A percentile compares a stretch with the other conserved stretches of the same genome.
These are phyloP conservation scores for Hydriomena furcata DNA, from an alignment of 2,888 invertebrate genomes.

Conservation along the genomic window DNA sequence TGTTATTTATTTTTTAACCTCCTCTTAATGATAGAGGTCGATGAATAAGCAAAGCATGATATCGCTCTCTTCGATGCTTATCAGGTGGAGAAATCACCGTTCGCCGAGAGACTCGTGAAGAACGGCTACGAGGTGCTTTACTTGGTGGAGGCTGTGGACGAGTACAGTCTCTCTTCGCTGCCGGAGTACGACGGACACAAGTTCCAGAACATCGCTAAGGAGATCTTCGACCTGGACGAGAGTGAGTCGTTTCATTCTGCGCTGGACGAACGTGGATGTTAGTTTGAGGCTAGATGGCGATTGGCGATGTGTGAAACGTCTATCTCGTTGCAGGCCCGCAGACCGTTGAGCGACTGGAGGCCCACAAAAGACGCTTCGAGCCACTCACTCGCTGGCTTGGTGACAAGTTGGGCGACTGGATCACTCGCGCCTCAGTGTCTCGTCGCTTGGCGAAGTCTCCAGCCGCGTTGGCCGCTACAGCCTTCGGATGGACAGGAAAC, in stretches of 20 bases:
- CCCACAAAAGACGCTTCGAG: conserved; percentile 90
- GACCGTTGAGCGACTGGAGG: conserved; percentile 90
- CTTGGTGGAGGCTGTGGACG: conserved; percentile 98
- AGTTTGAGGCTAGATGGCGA: too few relatives aligned
- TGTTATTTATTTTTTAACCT: too few relatives aligned
- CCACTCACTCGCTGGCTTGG: conserved; percentile 85
- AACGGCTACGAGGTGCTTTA: conserved; percentile 98
- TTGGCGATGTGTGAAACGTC: conserved; percentile 49
- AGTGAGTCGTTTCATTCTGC: conserved; percentile 56
- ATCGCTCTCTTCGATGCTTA: not conserved
- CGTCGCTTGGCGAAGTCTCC: conserved; percentile 85
- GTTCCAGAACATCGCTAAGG: conserved; percentile 99
- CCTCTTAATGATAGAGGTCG: too few relatives aligned
- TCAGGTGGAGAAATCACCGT: conserved; percentile 93
- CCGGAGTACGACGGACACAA: conserved; percentile 99
- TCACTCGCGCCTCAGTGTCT: conserved; percentile 57
- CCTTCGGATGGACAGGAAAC: conserved; percentile 99
- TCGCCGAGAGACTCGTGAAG: conserved; percentile 95
- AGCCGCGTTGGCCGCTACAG: conserved; percentile 97
- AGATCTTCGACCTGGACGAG: conserved; percentile 95
- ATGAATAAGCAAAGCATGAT: too few relatives aligned
- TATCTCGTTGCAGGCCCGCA: conserved; percentile 62
- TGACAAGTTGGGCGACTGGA: conserved; percentile 25
- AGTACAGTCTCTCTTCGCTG: conserved; percentile 97
- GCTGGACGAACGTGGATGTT: too few relatives aligned